These are phyloP conservation scores for Cetoscarus ocellatus DNA, from an alignment of 2,797 vertebrate species.

Conservation along the genomic window DNA sequence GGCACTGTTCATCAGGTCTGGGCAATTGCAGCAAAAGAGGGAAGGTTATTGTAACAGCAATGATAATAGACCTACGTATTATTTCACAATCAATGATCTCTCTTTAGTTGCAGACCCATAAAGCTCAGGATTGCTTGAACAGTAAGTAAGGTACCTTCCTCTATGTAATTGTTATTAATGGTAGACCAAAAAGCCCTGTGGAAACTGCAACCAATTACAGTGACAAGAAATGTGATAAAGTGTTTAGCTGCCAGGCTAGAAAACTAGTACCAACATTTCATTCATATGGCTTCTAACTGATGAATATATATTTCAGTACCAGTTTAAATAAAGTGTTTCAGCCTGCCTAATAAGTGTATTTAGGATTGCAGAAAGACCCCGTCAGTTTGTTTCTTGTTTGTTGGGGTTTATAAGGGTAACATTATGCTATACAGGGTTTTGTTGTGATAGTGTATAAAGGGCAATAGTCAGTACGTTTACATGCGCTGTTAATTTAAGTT, in stretches of 20 bases:
- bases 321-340: no score
- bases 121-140: neutral
- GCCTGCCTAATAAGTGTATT: no score
- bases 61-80: slow-evolving; percentile 1
- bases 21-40: slow-evolving; percentile 14
- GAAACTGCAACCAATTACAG: neutral
- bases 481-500: no score
- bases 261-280: neutral
- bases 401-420: no score
- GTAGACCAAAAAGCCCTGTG: neutral
- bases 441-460: no score
- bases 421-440: no score
- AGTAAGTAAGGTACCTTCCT: no score
- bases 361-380: no score
- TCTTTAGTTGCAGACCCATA: neutral
- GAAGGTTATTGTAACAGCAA: slow-evolving; percentile 4
- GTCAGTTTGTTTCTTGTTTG: no score
- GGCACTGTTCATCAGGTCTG: slow-evolving; percentile 50
- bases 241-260: neutral
- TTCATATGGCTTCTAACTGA: neutral
- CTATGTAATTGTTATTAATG: neutral
- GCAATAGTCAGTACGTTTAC: no score
- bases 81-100: neutral
- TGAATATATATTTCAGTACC: no score
- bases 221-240: neutral